Base-by-base conservation (phyloP, 2,888 invertebrate species). In the Eurois occulta region DNA sequence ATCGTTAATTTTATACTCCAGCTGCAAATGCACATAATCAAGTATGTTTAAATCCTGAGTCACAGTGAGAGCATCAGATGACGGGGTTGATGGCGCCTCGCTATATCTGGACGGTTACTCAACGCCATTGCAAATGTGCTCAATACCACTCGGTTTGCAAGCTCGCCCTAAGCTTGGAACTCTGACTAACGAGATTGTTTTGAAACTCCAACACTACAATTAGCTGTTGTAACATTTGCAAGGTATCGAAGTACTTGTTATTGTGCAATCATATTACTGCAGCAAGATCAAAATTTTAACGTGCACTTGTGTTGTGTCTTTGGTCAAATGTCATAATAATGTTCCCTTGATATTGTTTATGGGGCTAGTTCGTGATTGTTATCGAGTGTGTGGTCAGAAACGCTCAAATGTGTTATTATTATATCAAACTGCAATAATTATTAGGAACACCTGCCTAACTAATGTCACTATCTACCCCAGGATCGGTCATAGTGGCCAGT, bases 71-170 rank as follows among this genome's bases (percentile, higher is more conserved):
- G 90, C 71, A 78, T 90, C 86, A 75, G 83, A 91, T 93, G 92
- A 93, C 91, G 88, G 88, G 86, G 85, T 84, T 60, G 78, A 87
- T 90, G 88, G 88, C 90, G 89, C 89, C 87, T 89, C 69, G 89
- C 94, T 95, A 95, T 93, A 96, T 95, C 91, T 90, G 92, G 93
- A 92, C 55, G 88, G 91, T 95, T 95, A 94, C 95, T 95, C 95
- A 95, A 95, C 78, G 72, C 68, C 73, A 72, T 75, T 85, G 78
- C 74, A 78, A 69, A 83, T 83, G 77, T 78, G 71, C 79, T 75
- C 84, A 86, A 75, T 81, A 79, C 66, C 48, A 74, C 78, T 80
- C 77, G 48, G 75, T 82, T 77, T 76, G 83, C 82, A 87, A 85
- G 87, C 83, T 81, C 72, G 77, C 52, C 70, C 75, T 79, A 86